Conservation (phyloP, 2,113 vertebrate species). For the Piaya cayana region DNA sequence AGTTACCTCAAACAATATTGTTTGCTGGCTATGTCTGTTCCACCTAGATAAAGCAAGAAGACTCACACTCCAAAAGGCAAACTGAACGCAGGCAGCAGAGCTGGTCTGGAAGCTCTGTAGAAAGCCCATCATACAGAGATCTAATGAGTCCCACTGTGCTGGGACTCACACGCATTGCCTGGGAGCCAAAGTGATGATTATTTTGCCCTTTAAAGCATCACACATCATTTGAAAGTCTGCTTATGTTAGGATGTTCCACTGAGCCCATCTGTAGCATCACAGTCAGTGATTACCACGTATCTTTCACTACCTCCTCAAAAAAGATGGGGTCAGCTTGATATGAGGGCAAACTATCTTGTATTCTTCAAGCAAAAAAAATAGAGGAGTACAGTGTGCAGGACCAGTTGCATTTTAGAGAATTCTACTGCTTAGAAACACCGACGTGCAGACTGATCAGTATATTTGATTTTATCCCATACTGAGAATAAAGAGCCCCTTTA, state of each 20-base stretch:
- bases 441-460: background rate
- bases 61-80: background rate
- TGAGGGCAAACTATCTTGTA: background rate
- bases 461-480: background rate
- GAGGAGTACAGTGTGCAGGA: background rate
- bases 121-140: background rate
- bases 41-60: background rate
- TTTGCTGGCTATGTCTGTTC: background rate
- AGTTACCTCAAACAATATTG: background rate
- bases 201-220: background rate
- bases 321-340: background rate
- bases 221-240: background rate
- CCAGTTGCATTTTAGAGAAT: background rate
- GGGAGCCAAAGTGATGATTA: background rate
- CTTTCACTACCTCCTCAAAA: background rate
- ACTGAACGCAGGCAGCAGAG: background rate
- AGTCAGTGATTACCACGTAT: background rate
- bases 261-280: background rate
- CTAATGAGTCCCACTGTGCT: background rate
- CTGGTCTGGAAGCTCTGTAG: background rate
- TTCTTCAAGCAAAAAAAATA: background rate
- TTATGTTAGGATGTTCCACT: background rate
- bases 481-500: background rate
- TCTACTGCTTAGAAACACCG: background rate
- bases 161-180: background rate